phyloP scores from a whole-genome alignment of 2,113 vertebrate species.

The Dendrocopos noguchii region DNA sequence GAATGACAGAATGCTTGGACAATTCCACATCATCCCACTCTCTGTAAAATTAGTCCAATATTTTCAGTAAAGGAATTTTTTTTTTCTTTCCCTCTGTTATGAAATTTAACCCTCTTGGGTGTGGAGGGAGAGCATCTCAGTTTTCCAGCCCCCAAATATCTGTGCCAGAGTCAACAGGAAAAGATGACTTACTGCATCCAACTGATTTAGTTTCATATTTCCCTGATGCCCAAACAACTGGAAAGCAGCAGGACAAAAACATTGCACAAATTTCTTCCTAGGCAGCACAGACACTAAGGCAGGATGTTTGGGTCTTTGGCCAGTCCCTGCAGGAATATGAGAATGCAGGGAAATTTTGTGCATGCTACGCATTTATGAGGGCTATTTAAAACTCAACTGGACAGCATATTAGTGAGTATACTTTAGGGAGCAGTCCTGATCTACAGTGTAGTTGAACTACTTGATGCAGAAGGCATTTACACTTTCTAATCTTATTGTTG shows the following conservation, averaged over 20 bases:
- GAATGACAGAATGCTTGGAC: not conserved
- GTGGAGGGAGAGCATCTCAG: slow-evolving; percentile 9
- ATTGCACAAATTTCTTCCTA: slow-evolving; percentile 67
- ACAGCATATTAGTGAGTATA: not conserved
- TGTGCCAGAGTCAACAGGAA: slow-evolving; percentile 65
- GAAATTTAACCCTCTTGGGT: slow-evolving; percentile 33
- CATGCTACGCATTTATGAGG: not conserved
- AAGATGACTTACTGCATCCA: slow-evolving; percentile 33
- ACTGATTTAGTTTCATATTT: slow-evolving; percentile 50
- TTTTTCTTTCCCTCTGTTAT: not conserved
- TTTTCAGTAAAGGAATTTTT: not conserved
- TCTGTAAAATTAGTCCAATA: slow-evolving; percentile 6
- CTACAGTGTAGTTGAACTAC: not conserved
- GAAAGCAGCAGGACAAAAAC: slow-evolving; percentile 54
- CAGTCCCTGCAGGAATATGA: slow-evolving; percentile 33
- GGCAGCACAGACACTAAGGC: slow-evolving; percentile 34
- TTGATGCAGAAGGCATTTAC: not conserved
- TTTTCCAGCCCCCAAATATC: slow-evolving; percentile 33
- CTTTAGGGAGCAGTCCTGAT: not conserved
- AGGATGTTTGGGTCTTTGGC: slow-evolving; percentile 29
- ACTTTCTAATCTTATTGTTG: not conserved
- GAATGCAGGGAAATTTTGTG: not conserved
- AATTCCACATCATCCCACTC: not conserved
- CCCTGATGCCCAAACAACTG: slow-evolving; percentile 39
- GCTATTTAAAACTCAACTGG: not conserved